Evolutionary conservation across 2,797 vertebrate species (phyloP).

Genomic region (Gallirallus australis): DNA sequence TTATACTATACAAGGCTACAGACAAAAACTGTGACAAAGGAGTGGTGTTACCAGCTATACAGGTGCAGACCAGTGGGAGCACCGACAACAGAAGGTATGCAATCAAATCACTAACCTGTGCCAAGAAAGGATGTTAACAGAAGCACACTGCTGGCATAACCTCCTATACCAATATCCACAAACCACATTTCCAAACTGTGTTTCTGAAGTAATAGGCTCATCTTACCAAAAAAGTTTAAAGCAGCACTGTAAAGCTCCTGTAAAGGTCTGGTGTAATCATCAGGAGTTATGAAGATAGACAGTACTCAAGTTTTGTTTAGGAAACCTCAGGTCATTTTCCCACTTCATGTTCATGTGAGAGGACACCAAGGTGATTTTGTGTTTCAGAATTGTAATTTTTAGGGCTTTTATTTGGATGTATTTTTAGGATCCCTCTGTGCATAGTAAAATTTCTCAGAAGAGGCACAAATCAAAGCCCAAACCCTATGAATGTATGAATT

Average conservation of each 20-base stretch:
- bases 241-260: not conserved
- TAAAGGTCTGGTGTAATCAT: not conserved
- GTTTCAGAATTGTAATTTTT: not conserved
- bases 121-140: not conserved
- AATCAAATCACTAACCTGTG: not conserved
- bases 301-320: not conserved
- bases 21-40: not conserved
- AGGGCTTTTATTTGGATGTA: not conserved
- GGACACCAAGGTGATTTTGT: not conserved
- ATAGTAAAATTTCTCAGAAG: not conserved
- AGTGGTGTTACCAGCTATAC: not conserved
- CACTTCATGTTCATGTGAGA: not conserved
- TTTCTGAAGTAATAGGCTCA: not conserved
- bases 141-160: not conserved
- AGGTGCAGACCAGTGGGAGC: not conserved
- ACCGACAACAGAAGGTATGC: not conserved
- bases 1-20: not conserved
- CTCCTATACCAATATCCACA: not conserved
- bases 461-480: not conserved
- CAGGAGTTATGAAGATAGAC: not conserved
- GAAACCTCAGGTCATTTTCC: not conserved
- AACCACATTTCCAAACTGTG: not conserved
- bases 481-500: not conserved
- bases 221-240: not conserved
- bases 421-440: not conserved